Conservation (phyloP, 2,888 invertebrate species). For the Sisyra terminalis region DNA sequence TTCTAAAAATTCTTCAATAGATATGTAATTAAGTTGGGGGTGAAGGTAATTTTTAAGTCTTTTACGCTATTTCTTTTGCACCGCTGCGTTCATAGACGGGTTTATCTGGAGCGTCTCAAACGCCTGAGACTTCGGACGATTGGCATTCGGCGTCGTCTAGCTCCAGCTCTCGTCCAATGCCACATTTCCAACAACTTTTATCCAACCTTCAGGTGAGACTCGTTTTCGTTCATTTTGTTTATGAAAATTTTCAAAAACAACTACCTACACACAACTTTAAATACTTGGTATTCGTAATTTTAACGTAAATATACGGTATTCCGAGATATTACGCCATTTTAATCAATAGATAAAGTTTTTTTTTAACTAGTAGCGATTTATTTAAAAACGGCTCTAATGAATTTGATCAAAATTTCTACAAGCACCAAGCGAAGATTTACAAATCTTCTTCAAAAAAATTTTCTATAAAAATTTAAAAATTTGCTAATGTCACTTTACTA, state of each 20-base stretch:
- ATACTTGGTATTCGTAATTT: neutral
- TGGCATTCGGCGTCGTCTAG: slow-evolving; percentile 27
- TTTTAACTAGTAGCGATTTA: too few relatives aligned
- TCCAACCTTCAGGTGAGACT: slow-evolving; percentile 54
- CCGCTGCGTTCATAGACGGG: slow-evolving; percentile 1
- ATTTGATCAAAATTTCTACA: too few relatives aligned
- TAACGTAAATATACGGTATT: neutral
- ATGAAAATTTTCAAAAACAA: neutral
- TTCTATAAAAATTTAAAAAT: too few relatives aligned
- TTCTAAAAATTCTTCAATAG: neutral
- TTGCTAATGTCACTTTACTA: too few relatives aligned
- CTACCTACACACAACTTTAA: neutral
- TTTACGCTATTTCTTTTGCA: slow-evolving; percentile 1
- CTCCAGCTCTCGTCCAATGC: slow-evolving; percentile 38
- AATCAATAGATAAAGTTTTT: too few relatives aligned
- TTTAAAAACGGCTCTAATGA: too few relatives aligned
- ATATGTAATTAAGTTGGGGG: neutral
- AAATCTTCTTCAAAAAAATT: too few relatives aligned
- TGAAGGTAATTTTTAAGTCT: neutral
- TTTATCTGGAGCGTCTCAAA: slow-evolving; percentile 1
- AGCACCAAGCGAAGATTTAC: too few relatives aligned
- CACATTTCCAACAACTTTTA: slow-evolving; percentile 51
- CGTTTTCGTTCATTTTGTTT: slow-evolving; percentile 5
- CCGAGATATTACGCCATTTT: too few relatives aligned
- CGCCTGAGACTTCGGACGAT: slow-evolving; percentile 19